phyloP scores from a whole-genome alignment of 2,888 invertebrate species.

The Lumbricus terrestris region DNA sequence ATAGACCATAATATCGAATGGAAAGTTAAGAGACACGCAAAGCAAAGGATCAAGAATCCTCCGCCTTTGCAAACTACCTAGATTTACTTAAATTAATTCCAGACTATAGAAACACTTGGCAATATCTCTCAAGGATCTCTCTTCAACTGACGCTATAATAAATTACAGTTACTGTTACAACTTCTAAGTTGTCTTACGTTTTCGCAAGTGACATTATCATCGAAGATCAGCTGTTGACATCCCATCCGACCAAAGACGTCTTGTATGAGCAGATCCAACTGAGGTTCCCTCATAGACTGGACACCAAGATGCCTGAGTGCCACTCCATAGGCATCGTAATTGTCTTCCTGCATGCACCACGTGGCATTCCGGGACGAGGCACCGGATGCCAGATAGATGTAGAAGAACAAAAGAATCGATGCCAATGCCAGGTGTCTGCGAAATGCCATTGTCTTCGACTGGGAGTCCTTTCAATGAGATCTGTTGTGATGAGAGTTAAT shows the following conservation, averaged over 20 bases:
- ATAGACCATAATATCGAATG: too few species aligned
- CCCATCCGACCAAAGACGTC: not conserved
- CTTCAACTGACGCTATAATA: too few species aligned
- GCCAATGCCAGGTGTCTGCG: not conserved
- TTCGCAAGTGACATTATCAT: not conserved
- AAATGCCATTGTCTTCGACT: not conserved
- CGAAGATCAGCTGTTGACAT: not conserved
- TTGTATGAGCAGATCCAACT: constrained; percentile 12
- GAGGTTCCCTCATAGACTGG: not conserved
- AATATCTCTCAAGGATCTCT: too few species aligned
- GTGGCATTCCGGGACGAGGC: not conserved
- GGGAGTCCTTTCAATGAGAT: not conserved
- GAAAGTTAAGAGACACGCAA: too few species aligned
- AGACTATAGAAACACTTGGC: too few species aligned
- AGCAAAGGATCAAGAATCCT: too few species aligned
- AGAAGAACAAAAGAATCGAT: not conserved
- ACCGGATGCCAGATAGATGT: not conserved
- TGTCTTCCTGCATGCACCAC: not conserved
- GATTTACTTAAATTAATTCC: too few species aligned
- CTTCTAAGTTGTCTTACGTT: not conserved
- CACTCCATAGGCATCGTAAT: not conserved
- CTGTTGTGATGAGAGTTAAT: not conserved
- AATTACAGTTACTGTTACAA: too few species aligned
- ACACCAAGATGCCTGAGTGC: constrained; percentile 7
- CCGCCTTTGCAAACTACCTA: too few species aligned